Conservation (phyloP, 2,888 invertebrate genomes). For the Bursaphelenchus okinawaensis region DNA sequence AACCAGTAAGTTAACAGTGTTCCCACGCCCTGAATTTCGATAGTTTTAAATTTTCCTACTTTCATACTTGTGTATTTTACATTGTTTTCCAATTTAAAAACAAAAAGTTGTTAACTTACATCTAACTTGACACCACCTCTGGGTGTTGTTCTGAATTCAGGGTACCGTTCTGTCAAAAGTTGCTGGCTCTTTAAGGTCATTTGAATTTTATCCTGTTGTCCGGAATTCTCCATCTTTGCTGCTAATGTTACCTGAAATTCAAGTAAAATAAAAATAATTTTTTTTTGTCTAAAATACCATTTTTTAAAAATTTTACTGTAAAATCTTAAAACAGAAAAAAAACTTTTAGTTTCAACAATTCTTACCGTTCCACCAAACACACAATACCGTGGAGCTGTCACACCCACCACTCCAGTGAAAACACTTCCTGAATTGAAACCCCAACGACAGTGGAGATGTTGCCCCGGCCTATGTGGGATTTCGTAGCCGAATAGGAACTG, state of each 20-base stretch:
- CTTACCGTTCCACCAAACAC: conserved; percentile 52
- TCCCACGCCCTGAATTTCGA: conserved; percentile 38
- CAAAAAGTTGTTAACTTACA: conserved; percentile 18
- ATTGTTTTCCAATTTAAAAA: neutral
- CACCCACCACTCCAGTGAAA: conserved; percentile 54
- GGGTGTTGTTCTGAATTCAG: conserved; percentile 38
- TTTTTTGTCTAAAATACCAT: neutral
- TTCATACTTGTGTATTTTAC: no score
- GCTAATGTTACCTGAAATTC: conserved; percentile 43
- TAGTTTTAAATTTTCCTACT: neutral
- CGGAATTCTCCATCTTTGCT: conserved; percentile 53
- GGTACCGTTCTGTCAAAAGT: conserved; percentile 41
- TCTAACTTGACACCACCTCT: conserved; percentile 38
- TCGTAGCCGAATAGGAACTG: conserved; percentile 50
- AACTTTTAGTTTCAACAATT: neutral
- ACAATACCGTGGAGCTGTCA: conserved; percentile 51
- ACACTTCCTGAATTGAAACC: conserved; percentile 55
- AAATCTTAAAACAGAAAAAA: neutral
- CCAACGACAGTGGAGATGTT: conserved; percentile 52
- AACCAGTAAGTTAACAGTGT: conserved; percentile 49
- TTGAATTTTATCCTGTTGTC: conserved; percentile 50
- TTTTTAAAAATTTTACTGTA: no score
- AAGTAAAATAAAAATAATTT: neutral
- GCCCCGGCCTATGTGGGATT: conserved; percentile 51
- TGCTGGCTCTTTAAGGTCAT: conserved; percentile 47